Evolutionary conservation across 2,888 invertebrate species (phyloP).

Genomic region (Escarpia spicata): DNA sequence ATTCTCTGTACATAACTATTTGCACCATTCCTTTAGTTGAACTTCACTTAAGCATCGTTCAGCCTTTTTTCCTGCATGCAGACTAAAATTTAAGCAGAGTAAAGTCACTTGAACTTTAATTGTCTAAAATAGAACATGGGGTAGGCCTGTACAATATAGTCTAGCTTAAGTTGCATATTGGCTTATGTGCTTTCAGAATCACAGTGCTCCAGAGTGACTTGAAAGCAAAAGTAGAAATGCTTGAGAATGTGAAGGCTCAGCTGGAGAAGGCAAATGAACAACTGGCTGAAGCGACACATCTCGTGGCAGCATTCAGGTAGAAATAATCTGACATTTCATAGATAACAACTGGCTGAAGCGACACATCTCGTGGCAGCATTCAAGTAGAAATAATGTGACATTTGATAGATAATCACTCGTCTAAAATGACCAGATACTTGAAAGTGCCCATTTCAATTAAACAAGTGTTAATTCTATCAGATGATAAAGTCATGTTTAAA

Average conservation of each 20-base stretch:
- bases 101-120: background rate
- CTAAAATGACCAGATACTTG: background rate
- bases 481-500: background rate
- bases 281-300: background rate
- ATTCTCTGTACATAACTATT: too few species aligned
- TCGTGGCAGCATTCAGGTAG: too few species aligned
- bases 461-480: background rate
- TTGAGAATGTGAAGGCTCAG: slow-evolving; percentile 3
- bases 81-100: background rate
- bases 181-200: slow-evolving; percentile 27
- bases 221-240: slow-evolving; percentile 23
- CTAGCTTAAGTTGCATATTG: background rate
- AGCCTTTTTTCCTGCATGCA: background rate
- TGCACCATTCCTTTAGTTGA: background rate
- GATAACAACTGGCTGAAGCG: too few species aligned
- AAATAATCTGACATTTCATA: too few species aligned
- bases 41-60: background rate
- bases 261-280: slow-evolving; percentile 26
- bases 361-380: too few species aligned
- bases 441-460: background rate
- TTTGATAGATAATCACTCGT: background rate
- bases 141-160: background rate
- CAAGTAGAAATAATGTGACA: too few species aligned
- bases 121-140: background rate
- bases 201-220: slow-evolving; percentile 27